A percentile compares a stretch with the other conserved stretches of the same genome.
phyloP scores from a whole-genome alignment of 2,797 vertebrate species.

The Peromyscus attwateri region DNA sequence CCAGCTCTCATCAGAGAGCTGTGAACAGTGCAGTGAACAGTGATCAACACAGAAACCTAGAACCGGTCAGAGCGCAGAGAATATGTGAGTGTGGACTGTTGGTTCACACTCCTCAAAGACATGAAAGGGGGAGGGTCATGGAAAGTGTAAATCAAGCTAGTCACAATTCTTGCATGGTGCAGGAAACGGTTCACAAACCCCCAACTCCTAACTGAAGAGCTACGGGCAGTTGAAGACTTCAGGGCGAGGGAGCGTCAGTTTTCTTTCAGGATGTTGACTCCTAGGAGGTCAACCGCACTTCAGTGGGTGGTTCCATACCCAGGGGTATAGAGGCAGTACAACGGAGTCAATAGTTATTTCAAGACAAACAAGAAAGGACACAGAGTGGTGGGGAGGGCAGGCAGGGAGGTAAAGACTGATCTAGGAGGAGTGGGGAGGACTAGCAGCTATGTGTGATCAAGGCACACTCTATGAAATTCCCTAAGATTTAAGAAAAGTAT shows the following conservation, averaged over 20 bases:
- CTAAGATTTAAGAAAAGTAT: not conserved
- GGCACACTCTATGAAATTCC: not conserved
- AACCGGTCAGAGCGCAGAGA: not conserved
- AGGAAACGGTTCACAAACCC: not conserved
- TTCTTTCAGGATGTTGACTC: not conserved
- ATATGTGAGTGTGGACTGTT: not conserved
- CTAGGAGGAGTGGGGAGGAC: not conserved
- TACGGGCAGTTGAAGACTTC: not conserved
- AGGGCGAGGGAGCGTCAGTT: not conserved
- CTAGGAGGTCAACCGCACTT: not conserved
- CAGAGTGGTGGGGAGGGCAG: not conserved
- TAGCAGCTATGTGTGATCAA: not conserved
- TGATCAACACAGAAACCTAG: not conserved
- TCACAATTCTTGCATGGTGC: not conserved
- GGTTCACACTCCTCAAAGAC: not conserved
- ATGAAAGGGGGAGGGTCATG: not conserved
- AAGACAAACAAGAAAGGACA: not conserved
- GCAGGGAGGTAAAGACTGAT: not conserved
- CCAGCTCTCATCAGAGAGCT: not conserved
- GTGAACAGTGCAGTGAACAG: not conserved
- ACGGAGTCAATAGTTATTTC: not conserved
- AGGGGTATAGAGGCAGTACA: not conserved
- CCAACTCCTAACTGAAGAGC: not conserved
- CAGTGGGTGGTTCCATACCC: not conserved
- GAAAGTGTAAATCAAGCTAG: not conserved